Base-by-base conservation (phyloP, 2,113 vertebrate genomes). In the Hyaena hyaena region DNA sequence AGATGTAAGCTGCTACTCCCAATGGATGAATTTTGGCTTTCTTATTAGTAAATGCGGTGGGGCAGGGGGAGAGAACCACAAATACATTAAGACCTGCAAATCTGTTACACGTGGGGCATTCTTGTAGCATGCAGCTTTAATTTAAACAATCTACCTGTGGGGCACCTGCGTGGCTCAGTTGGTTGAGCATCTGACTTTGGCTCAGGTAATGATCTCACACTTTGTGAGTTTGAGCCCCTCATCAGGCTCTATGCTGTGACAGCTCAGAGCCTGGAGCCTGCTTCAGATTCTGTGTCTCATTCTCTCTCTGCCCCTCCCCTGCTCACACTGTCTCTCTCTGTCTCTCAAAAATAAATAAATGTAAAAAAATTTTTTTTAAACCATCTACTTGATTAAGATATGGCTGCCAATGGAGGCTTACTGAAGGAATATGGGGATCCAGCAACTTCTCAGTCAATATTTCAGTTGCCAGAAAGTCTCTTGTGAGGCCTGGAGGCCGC, bases 311-410 rank as follows among this genome's bases (percentile, higher is more conserved):
- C 21, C 58, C 58, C 58, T 61, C 58, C 21, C 58, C 58, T 23
- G 58, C 5, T 58, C 55, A 39, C 39, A 39, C 39, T 58, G 19
- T 58, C 55, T 58, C 55, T 58, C 58, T 61, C 58, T 61, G 58
- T 61, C 19, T 61, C 58, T 61, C 58, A 23, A 58, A 58, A 58
- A 21, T 58, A 23, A 61, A 8, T 61, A 61, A 61, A 61, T 61
- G 21, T 61, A 61, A 61, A 61, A 61, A 23, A 61, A 61, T 3
- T 1, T 61, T 61, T 61, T 43, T 95, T 31, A 53, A 81, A 77
- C 39, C 53, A 74, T 74, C 11, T 93, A 93, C 35, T 92, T 93
- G 68, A 84, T 93, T 82, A 92, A 93, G 93, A 73, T 63, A 71
- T 69, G 48, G 15, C 33, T 73, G 65, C 90, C 77, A 88, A 39